Conservation (phyloP, 2,797 vertebrate species). For the Ibycter americanus region DNA sequence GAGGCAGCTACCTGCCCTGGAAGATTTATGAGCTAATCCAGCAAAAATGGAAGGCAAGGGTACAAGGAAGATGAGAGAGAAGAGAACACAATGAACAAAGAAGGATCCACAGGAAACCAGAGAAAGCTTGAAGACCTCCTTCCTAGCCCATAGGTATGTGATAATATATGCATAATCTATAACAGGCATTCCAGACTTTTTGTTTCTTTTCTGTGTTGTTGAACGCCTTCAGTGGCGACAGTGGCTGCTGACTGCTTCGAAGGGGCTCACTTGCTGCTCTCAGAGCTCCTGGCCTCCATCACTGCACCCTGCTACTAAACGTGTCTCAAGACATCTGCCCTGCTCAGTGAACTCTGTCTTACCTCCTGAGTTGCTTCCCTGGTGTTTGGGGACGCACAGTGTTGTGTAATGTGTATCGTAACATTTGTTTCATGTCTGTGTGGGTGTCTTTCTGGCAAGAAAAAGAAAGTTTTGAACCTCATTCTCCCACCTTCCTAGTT, state of each 20-base stretch:
- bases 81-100: neutral
- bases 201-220: neutral
- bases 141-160: neutral
- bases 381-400: neutral
- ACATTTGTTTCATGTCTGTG: neutral
- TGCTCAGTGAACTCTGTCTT: neutral
- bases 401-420: neutral
- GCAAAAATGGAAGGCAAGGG: neutral
- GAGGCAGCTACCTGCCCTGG: neutral
- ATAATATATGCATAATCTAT: neutral
- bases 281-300: neutral
- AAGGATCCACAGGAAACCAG: neutral
- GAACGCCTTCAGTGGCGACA: neutral
- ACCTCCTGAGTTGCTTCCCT: neutral
- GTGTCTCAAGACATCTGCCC: neutral
- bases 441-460: conserved; percentile 15
- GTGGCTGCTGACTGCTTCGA: neutral
- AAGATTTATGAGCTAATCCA: neutral
- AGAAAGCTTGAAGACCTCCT: neutral
- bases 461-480: neutral
- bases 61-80: neutral
- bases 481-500: neutral
- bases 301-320: neutral
- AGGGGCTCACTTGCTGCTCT: neutral
- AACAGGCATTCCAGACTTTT: neutral